Percentiles rank a stretch among this genome's conserved stretches.
These are phyloP conservation scores for Sinella curviseta DNA, from an alignment of 1,140 invertebrate species.

Conservation along the genomic window DNA sequence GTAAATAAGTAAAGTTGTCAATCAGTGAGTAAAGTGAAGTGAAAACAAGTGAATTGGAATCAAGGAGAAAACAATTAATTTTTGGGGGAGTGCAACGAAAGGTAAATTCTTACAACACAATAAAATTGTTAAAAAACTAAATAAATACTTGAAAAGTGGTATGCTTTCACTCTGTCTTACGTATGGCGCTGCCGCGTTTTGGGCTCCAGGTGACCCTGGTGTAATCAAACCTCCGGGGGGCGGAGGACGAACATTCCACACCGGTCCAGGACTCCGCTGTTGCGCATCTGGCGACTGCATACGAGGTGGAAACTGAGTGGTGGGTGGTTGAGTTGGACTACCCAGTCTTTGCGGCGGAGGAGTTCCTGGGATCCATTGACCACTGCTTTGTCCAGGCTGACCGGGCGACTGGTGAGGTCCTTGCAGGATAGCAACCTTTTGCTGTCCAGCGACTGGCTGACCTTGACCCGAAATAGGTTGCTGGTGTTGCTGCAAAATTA, in stretches of 20 bases:
- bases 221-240: background rate
- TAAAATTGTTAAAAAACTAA: too few relatives aligned
- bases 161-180: too few relatives aligned
- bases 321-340: slow-evolving; percentile 10
- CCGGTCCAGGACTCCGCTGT: background rate
- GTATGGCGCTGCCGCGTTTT: background rate
- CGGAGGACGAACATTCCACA: slow-evolving; percentile 26
- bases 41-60: background rate
- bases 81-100: too few relatives aligned
- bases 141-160: too few relatives aligned
- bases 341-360: background rate
- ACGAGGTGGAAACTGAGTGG: slow-evolving; percentile 11
- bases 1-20: background rate
- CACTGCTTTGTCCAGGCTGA: background rate
- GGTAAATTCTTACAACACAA: too few relatives aligned
- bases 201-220: background rate
- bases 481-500: slow-evolving; percentile 13
- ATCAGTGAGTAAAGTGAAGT: background rate
- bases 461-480: slow-evolving; percentile 8
- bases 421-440: slow-evolving; percentile 41
- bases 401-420: slow-evolving; percentile 1
- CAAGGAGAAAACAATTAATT: background rate
- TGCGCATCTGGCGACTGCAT: background rate
- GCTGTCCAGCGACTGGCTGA: background rate
- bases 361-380: slow-evolving; percentile 28